A percentile compares a stretch with the other conserved stretches of the same genome.
These are phyloP conservation scores for Donacobius atricapilla DNA, from an alignment of 2,113 vertebrate genomes.

Conservation along the genomic window DNA sequence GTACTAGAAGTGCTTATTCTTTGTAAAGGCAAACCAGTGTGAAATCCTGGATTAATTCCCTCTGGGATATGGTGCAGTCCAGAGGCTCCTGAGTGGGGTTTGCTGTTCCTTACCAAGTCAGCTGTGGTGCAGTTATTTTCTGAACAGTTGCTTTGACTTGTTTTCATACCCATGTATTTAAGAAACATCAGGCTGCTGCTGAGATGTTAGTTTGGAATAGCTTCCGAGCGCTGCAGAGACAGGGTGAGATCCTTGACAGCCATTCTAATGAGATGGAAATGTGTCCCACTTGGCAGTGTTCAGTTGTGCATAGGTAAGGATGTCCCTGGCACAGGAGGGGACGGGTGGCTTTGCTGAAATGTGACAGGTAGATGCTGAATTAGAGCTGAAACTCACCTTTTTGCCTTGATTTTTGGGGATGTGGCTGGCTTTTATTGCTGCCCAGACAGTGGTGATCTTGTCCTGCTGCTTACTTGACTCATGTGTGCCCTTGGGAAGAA, in stretches of 20 bases:
- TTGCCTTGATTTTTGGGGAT: not conserved
- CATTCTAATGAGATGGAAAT: not conserved
- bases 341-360: not conserved
- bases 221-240: not conserved
- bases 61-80: accelerated
- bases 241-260: not conserved
- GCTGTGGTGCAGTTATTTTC: not conserved
- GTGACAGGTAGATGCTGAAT: not conserved
- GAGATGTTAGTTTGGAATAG: not conserved
- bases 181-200: not conserved
- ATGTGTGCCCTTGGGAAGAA: accelerated
- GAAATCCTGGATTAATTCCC: not conserved
- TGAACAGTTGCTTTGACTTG: not conserved
- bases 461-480: not conserved
- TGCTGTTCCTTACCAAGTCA: not conserved
- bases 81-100: not conserved
- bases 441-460: not conserved
- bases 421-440: not conserved
- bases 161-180: not conserved
- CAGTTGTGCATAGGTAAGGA: not conserved
- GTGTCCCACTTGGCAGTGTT: not conserved
- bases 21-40: not conserved
- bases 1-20: not conserved
- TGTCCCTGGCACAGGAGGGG: not conserved
- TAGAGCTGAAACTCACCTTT: not conserved